These are phyloP conservation scores for Microcebus ravelobensis DNA, from an alignment of 2,113 vertebrate genomes.

Conservation along the genomic window DNA sequence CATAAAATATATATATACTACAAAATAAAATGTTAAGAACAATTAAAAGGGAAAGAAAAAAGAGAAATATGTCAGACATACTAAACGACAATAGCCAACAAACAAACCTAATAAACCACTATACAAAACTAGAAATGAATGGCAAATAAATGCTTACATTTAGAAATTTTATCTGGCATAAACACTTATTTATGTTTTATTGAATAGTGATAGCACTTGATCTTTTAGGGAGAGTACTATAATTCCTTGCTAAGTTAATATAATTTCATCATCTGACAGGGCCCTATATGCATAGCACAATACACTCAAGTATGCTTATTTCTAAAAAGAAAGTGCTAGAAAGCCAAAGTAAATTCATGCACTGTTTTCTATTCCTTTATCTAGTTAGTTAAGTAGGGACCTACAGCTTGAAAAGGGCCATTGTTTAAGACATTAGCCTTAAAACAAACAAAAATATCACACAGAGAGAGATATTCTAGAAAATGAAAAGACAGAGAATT, in stretches of 20 bases:
- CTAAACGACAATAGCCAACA: background rate
- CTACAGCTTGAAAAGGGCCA: background rate
- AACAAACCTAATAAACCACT: background rate
- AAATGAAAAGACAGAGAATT: background rate
- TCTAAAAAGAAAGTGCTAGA: background rate
- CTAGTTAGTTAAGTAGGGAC: background rate
- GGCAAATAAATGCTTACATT: background rate
- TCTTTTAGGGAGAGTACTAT: background rate
- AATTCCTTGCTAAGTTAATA: background rate
- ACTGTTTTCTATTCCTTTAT: background rate
- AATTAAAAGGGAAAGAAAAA: background rate
- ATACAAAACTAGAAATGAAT: background rate
- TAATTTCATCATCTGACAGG: background rate
- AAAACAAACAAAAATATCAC: background rate
- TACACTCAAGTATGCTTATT: background rate
- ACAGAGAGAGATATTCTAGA: background rate
- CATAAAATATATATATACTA: background rate
- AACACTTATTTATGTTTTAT: background rate
- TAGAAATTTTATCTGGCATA: background rate
- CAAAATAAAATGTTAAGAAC: background rate
- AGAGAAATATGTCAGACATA: background rate
- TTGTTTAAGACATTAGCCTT: background rate
- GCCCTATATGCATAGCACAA: background rate
- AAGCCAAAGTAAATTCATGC: background rate
- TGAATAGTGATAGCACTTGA: background rate